Evolutionary conservation across 35 echinoderm and acorn worm species (phyloP), one percentile per base, ranked within the genome.

Genomic region (Eucidaris tribuloides): DNA sequence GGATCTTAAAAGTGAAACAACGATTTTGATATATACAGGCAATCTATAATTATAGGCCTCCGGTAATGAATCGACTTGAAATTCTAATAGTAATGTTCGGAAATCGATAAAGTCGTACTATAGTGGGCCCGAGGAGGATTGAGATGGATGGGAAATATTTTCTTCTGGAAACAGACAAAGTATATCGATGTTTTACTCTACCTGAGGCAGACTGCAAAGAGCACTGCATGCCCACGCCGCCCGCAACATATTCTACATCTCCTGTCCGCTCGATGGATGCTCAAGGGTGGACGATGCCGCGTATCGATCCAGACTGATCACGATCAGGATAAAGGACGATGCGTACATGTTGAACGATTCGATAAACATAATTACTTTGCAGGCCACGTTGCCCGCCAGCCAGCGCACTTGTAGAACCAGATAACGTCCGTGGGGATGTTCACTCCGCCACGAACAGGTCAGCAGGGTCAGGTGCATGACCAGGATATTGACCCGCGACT

Each of bases 301-400:
- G 71, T 84, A 91, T 35, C 89, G 83, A 37, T 91, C 89, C 40
- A 91, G 58, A 58, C 89, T 91, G 27, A 91, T 91, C 1, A 86
- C 89, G 27, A 91, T 81, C 6, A 91, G 74, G 28, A 91, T 86
- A 42, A 91, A 91, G 7, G 89, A 85, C 0, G 83, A 86, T 1
- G 49, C 78, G 38, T 78, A 86, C 17, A 91, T 84, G 15, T 62
- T 59, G 15, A 76, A 52, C 22, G 79, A 77, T 20, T 54, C 14
- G 42, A 91, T 27, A 32, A 86, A 91, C 22, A 39, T 91, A 22
- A 86, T 34, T 3, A 91, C 45, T 56, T 91, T 91, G 32, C 89
- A 91, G 17, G 54, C 61, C 5, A 55, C 68, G 24, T 52, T 76
- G 25, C 89, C 89, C 7, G 59, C 89, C 54, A 71, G 29, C 48